phyloP scores from a whole-genome alignment of 2,797 vertebrate genomes.

The Orestias chungarensis region DNA sequence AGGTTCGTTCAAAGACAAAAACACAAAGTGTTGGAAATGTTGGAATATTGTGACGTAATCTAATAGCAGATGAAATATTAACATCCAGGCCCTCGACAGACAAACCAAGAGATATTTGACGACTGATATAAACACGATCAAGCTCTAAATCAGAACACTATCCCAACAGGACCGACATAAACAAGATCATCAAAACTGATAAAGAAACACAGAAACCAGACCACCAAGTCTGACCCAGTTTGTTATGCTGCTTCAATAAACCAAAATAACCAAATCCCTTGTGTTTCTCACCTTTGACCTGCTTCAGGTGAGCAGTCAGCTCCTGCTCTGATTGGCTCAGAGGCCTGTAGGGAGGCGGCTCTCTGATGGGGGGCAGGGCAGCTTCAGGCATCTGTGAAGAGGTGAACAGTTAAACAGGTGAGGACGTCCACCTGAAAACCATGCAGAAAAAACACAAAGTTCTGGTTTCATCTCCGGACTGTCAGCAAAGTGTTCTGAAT shows the following conservation, averaged over 20 bases:
- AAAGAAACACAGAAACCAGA: neutral
- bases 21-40: too few relatives aligned
- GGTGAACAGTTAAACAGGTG: neutral
- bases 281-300: constrained; percentile 54
- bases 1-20: too few relatives aligned
- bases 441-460: neutral
- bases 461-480: neutral
- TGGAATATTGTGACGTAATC: too few relatives aligned
- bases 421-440: neutral
- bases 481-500: neutral
- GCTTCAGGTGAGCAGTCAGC: constrained; percentile 41
- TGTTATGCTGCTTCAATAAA: too few relatives aligned
- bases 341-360: constrained; percentile 68
- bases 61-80: too few relatives aligned
- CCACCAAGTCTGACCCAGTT: neutral
- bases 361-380: constrained; percentile 38
- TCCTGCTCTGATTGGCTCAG: constrained; percentile 54
- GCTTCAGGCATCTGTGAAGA: constrained; percentile 32
- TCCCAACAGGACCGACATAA: neutral
- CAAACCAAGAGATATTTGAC: too few relatives aligned
- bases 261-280: neutral
- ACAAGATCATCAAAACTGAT: neutral
- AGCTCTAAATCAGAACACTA: neutral
- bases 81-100: too few relatives aligned
- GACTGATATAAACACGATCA: neutral